Evolutionary conservation across 2,888 invertebrate genomes (phyloP), one percentile per base, ranked within the genome.

Genomic region (Drosophila mimetica): DNA sequence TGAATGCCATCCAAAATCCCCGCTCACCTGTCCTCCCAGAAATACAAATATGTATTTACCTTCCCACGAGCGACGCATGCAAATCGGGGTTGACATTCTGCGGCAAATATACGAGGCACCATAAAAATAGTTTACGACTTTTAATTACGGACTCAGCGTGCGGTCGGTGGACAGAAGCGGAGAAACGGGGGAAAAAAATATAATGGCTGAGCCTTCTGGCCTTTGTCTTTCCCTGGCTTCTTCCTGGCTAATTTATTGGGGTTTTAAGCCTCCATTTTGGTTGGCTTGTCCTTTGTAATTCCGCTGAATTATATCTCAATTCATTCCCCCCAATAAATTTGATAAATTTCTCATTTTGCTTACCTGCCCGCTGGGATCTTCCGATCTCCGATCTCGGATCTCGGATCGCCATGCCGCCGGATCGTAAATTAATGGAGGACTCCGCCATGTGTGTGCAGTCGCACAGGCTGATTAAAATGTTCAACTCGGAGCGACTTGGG

Each of bases 281-380:
- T 11, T 25, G 22, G 25, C 18, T 5, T 16, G 71, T 54, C 64
- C 77, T 77, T 74, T 86, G 73, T 83, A 83, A 86, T 74, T 86
- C 79, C 86, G 73, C 79, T 88, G 86, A 89, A 85, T 88, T 88
- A 89, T 89, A 86, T 88, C 89, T 88, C 88, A 77, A 88, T 89
- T 88, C 77, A 74, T 69, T 60, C 66, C 60, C 73, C 71, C 46
- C 66, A 70, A 87, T 84, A 84, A 84, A 84, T 84, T 84, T 84
- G 84, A 84, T 84, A 84, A 87, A 84, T 84, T 84, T 85, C 85
- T 70, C 77, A 81, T 86, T 77, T 71, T 55, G 74, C 70, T 71
- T 86, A 80, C 84, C 87, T 87, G 85, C 65, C 51, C 66, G 75
- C 65, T 74, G 78, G 30, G 64, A 66, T 77, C 70, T 44, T 36